Evolutionary conservation across 1,140 invertebrate species (phyloP).

Genomic region (Drosophila ambigua): DNA sequence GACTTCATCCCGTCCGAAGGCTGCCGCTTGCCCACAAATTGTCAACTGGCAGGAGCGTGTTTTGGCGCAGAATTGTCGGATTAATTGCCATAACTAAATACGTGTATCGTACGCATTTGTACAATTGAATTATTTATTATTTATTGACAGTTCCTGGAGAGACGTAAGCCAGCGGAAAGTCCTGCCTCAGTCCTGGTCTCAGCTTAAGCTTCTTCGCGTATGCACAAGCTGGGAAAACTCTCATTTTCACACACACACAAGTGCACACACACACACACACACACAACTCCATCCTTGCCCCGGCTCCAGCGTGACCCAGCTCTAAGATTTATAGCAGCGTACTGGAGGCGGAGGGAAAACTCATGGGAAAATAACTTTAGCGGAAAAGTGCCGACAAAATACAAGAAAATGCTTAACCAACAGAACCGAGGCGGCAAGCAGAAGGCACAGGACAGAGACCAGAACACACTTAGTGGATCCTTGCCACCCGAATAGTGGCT

Average conservation of each 20-base stretch:
- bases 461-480: conserved; percentile 44
- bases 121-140: conserved; percentile 64
- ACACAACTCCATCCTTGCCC: conserved; percentile 13
- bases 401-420: conserved; percentile 79
- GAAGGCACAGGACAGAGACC: conserved; percentile 18
- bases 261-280: conserved; percentile 6
- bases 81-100: conserved; percentile 64
- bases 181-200: conserved; percentile 16
- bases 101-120: conserved; percentile 32
- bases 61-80: conserved; percentile 43
- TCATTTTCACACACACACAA: not conserved
- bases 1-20: conserved; percentile 9
- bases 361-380: conserved; percentile 78
- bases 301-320: conserved; percentile 26
- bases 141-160: conserved; percentile 63
- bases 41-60: conserved; percentile 51
- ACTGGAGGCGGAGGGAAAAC: conserved; percentile 47
- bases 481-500: not conserved
- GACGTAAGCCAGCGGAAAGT: conserved; percentile 23
- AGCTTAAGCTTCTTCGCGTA: conserved; percentile 66
- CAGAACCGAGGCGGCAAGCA: conserved; percentile 57
- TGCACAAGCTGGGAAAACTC: conserved; percentile 34
- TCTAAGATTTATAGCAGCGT: conserved; percentile 70
- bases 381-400: conserved; percentile 80
- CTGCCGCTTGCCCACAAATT: conserved; percentile 9